These are phyloP conservation scores for Orius insidiosus DNA, from an alignment of 1,140 invertebrate genomes.

Conservation along the genomic window DNA sequence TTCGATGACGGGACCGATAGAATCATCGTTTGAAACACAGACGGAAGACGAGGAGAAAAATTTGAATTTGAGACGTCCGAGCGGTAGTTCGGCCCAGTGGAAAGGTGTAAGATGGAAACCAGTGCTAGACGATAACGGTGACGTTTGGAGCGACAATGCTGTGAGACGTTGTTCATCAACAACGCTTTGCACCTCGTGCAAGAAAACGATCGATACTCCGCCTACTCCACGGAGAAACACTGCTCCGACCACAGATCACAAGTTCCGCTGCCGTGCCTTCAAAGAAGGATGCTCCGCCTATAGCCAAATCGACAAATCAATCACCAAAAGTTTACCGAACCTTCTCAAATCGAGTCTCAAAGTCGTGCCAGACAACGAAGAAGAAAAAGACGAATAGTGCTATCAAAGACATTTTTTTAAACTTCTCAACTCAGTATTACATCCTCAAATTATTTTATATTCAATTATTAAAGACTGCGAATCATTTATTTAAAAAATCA, in stretches of 20 bases:
- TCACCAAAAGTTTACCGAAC: too few species aligned
- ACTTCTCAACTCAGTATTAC: too few species aligned
- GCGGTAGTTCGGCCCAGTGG: constrained; percentile 17
- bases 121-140: constrained; percentile 5
- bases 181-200: not conserved
- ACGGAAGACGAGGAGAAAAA: not conserved
- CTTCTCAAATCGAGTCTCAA: too few species aligned
- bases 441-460: too few species aligned
- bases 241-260: not conserved
- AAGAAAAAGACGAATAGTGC: too few species aligned
- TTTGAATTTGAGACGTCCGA: constrained; percentile 9
- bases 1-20: constrained; percentile 6
- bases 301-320: too few species aligned
- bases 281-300: too few species aligned
- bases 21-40: not conserved
- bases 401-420: too few species aligned
- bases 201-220: not conserved
- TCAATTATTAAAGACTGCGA: too few species aligned
- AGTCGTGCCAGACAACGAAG: too few species aligned
- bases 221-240: not conserved
- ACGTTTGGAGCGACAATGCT: constrained; percentile 13
- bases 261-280: too few species aligned
- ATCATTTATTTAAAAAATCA: too few species aligned
- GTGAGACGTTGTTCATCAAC: not conserved
- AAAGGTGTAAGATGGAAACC: constrained; percentile 19